phyloP scores from a whole-genome alignment of 2,797 vertebrate species.

The Smutsia gigantea region DNA sequence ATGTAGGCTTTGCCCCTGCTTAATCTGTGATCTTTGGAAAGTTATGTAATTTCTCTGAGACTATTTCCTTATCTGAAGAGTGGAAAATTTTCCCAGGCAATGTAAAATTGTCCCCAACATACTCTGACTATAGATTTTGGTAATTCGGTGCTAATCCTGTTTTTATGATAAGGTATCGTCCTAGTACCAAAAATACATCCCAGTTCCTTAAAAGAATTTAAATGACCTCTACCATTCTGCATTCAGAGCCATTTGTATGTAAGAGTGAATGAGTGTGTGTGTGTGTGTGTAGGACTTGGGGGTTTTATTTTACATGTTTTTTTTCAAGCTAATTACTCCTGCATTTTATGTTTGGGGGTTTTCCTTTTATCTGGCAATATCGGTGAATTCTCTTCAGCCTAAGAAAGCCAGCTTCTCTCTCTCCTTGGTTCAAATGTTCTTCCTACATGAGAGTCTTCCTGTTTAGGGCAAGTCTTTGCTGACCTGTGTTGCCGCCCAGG shows the following conservation, averaged over 20 bases:
- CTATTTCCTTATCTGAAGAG: background rate
- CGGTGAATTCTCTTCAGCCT: constrained; percentile 1
- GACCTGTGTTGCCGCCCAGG: background rate
- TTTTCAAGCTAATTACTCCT: constrained; percentile 41
- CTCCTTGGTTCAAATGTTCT: background rate
- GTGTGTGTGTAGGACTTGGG: background rate
- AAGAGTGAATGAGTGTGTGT: background rate
- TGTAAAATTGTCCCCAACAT: background rate
- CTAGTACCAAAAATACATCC: background rate
- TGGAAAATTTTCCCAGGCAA: background rate
- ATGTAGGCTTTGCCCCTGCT: background rate
- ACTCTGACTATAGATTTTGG: background rate
- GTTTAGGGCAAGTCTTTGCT: background rate
- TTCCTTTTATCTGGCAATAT: background rate
- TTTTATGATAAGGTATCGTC: background rate
- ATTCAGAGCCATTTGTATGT: background rate
- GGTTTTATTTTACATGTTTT: background rate
- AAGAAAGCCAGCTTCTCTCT: background rate
- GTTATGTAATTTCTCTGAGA: background rate
- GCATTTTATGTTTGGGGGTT: background rate
- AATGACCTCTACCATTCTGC: background rate
- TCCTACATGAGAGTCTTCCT: background rate
- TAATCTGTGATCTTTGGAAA: background rate
- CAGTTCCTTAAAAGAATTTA: background rate
- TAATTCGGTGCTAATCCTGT: background rate